These are phyloP conservation scores for Poecilobothrus nobilitatus DNA, from an alignment of 2,888 invertebrate species.

Conservation along the genomic window DNA sequence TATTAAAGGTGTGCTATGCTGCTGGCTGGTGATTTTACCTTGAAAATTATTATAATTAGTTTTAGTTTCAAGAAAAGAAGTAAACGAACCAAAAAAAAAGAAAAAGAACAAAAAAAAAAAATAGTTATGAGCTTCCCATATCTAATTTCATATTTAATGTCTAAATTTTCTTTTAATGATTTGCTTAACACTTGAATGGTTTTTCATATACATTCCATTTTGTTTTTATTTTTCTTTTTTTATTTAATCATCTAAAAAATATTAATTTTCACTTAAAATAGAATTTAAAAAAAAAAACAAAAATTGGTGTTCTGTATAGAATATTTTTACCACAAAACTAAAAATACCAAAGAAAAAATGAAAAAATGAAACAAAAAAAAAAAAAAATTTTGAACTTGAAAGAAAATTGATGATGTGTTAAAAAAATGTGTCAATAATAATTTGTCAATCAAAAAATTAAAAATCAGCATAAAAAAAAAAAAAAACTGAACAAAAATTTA, in stretches of 20 bases:
- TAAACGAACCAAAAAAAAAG: too few relatives aligned
- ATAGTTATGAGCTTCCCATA: not conserved
- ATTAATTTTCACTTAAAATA: not conserved
- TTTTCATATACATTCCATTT: not conserved
- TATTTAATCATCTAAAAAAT: not conserved
- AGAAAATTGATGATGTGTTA: slow-evolving; percentile 2
- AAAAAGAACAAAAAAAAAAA: not conserved
- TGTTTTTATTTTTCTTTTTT: too few relatives aligned
- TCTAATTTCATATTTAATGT: slow-evolving; percentile 6
- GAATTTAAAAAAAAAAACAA: not conserved
- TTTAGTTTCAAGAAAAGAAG: too few relatives aligned
- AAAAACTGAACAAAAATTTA: too few relatives aligned
- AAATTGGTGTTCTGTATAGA: too few relatives aligned
- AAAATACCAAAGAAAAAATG: too few relatives aligned
- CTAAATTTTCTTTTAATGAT: not conserved
- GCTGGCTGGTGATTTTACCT: not conserved
- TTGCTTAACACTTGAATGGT: not conserved
- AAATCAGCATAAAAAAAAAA: too few relatives aligned
- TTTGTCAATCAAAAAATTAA: not conserved
- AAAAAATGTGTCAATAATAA: not conserved
- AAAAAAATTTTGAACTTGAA: too few relatives aligned
- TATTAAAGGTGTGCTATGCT: too few relatives aligned
- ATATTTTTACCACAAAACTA: too few relatives aligned
- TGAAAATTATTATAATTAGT: not conserved
- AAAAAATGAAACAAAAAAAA: too few relatives aligned